Evolutionary conservation across 2,113 vertebrate genomes (phyloP), one percentile per base, ranked within the genome.

Genomic region (Kobus ellipsiprymnus): DNA sequence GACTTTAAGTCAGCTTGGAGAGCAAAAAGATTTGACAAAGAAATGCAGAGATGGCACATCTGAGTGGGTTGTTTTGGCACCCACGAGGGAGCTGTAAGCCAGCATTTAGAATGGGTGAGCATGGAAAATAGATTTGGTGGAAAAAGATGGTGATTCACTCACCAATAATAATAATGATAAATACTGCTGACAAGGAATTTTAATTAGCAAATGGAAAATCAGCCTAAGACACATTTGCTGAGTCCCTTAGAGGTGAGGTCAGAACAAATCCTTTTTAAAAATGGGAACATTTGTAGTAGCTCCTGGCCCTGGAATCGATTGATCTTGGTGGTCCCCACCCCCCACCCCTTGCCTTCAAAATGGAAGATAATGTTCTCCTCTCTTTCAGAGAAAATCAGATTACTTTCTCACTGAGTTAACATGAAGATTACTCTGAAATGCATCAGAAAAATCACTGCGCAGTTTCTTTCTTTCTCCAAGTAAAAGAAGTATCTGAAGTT

Each of bases 101-200:
- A 97, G 52, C 13, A n/a, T 84, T 97, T 83, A 62, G 93, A 94
- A 81, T 78, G 71, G 48, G 33, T 64, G 62, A 97, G 91, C 82
- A 94, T 98, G 97, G 98, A 97, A 98, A 98, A 97, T 87, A 97
- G 85, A 97, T 97, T 97, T 97, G 95, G 57, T 96, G 94, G 89
- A 74, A 81, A 90, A 62, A 74, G 40, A 96, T 71, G 88, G 95
- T 97, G 95, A 97, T 97, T 97, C 94, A 97, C 5, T 96, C 74
- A 97, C 93, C 97, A 95, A 96, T 98, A 98, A 98, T 98, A 97
- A 97, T 93, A 95, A 85, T 77, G 91, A 98, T 96, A 98, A 97
- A 98, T 97, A 93, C 89, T 96, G 97, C 93, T 98, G 97, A 97
- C 94, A 98, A 97, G 89, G 86, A 96, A 94, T 97, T 95, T 94